Percentiles rank a stretch among this genome's conserved stretches.
These are phyloP conservation scores for Drosophila nr. fundita DNA, from an alignment of 2,888 invertebrate genomes.

Conservation along the genomic window DNA sequence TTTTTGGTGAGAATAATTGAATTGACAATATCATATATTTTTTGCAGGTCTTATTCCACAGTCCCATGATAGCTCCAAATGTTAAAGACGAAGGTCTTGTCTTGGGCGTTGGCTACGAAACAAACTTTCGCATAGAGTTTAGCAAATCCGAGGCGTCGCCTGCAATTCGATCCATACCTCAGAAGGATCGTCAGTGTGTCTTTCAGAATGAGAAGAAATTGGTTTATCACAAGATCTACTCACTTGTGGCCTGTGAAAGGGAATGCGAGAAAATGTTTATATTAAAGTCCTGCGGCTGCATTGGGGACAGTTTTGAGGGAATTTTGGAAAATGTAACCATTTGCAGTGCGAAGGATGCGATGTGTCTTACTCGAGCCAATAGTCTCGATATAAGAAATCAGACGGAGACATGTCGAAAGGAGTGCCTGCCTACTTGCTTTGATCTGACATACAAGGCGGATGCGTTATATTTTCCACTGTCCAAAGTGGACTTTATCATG, in stretches of 20 bases:
- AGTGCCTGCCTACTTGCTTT: conserved; percentile 89
- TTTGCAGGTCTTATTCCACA: conserved; percentile 86
- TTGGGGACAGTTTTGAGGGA: conserved; percentile 83
- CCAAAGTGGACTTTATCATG: conserved; percentile 65
- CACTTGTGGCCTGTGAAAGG: conserved; percentile 83
- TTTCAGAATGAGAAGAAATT: conserved; percentile 90
- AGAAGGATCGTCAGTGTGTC: conserved; percentile 89
- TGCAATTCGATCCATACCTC: conserved; percentile 87
- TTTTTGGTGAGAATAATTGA: not conserved
- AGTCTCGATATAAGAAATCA: conserved; percentile 14
- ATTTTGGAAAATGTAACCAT: conserved; percentile 87
- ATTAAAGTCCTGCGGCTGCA: conserved; percentile 70
- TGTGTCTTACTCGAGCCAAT: conserved; percentile 55
- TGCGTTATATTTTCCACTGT: conserved; percentile 86
- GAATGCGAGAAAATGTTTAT: conserved; percentile 86
- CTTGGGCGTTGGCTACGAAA: conserved; percentile 89
- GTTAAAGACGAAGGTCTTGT: conserved; percentile 90
- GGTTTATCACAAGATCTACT: conserved; percentile 86
- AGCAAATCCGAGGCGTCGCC: conserved; percentile 88
- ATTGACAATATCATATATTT: not conserved
- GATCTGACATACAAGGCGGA: conserved; percentile 89
- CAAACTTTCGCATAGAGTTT: conserved; percentile 88
- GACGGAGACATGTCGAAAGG: conserved; percentile 80
- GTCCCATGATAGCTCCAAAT: conserved; percentile 91
- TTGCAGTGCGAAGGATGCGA: conserved; percentile 41